phyloP scores from a whole-genome alignment of 2,888 invertebrate species.

The Athetis lepigone region DNA sequence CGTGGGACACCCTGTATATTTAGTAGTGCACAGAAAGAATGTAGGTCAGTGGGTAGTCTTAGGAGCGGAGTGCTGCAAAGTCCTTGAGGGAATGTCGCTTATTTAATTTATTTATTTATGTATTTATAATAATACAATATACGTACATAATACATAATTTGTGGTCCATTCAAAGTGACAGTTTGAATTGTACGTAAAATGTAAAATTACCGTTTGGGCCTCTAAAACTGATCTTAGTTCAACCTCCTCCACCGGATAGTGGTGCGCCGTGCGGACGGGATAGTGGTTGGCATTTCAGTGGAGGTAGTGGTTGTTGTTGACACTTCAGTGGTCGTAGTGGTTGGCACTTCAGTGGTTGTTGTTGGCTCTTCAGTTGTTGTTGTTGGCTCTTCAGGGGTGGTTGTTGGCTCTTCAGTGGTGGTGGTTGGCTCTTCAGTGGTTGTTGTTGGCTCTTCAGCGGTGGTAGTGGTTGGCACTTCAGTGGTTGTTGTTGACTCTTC shows the following conservation, averaged over 20 bases:
- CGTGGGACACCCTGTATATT: too few species aligned
- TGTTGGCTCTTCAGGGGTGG: background rate
- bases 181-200: too few species aligned
- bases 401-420: background rate
- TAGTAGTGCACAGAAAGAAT: too few species aligned
- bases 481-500: background rate
- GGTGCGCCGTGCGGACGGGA: background rate
- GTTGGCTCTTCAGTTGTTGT: background rate
- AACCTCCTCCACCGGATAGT: conserved; percentile 34
- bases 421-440: background rate
- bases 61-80: too few species aligned
- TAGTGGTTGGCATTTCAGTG: background rate
- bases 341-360: background rate
- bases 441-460: background rate
- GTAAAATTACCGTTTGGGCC: too few species aligned
- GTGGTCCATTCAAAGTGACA: too few species aligned
- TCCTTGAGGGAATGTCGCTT: too few species aligned
- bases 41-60: too few species aligned
- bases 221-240: too few species aligned
- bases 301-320: background rate
- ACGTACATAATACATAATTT: too few species aligned
- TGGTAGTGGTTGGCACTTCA: background rate
- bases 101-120: too few species aligned
- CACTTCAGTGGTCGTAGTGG: background rate
- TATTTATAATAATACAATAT: too few species aligned